Base-by-base conservation (phyloP, 2,113 vertebrate species). In the Heterocephalus glaber region DNA sequence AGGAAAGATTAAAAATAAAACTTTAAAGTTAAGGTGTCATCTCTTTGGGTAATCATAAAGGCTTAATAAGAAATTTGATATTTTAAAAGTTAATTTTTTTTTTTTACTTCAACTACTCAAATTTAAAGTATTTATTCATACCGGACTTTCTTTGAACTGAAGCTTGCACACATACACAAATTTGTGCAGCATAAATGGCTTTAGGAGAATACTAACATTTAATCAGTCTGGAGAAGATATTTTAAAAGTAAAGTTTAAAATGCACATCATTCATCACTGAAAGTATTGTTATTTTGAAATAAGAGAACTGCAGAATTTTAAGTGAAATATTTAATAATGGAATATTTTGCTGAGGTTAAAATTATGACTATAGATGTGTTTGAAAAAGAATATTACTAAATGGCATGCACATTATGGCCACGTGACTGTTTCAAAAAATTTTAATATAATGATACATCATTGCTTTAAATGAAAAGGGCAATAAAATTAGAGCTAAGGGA, bases 11-110 rank as follows among this genome's bases (percentile, higher is more conserved):
- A 58, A 56, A 89, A 60, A 28, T 44, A 82, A 61, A 92, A 54
- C 10, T 80, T 95, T 96, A 47, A 95, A 81, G 65, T 89, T 92
- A 90, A 95, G 35, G 54, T 93, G 54, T 52, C 22, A 44, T 92
- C 41, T 76, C 2, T 5, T 90, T 95, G 56, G 49, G 33, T 82
- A 70, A 56, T 56, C 47, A 76, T 70, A 56, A 87, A 92, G 28
- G 38, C 63, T 86, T 90, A 66, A 19, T 56, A 38, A 22, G 19
- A 70, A 38, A 66, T 56, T 56, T 89, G 41, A 41, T 56, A 95
- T 90, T 94, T 95, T 87, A 79, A 82, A 56, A n/a, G n/a, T n/a
- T n/a, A n/a, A n/a, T n/a, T n/a, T n/a, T n/a, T n/a, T n/a, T n/a
- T n/a, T n/a, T n/a, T n/a, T n/a, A 93, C 61, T 80, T 49, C 28